phyloP scores from a whole-genome alignment of 2,113 vertebrate species.

The Lepisosteus oculatus region DNA sequence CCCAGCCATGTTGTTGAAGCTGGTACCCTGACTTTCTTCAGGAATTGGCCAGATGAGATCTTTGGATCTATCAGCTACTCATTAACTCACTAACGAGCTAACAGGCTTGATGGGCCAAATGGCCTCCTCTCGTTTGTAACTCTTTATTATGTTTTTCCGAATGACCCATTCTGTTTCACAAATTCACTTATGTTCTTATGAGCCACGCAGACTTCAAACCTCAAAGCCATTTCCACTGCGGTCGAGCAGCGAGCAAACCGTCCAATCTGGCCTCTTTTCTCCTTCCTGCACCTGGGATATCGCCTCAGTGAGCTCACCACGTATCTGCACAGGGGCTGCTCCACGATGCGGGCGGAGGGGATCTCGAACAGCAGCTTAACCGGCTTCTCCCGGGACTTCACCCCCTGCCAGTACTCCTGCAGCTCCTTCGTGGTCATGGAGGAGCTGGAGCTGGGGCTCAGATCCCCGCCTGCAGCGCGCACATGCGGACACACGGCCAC shows the following conservation, averaged over 20 bases:
- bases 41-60: no score
- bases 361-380: conserved; percentile 85
- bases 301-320: conserved; percentile 70
- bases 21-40: no score
- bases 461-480: conserved; percentile 32
- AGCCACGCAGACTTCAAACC: no score
- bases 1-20: no score
- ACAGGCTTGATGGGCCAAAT: no score
- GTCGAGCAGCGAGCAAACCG: not conserved
- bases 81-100: no score
- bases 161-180: no score
- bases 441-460: conserved; percentile 43
- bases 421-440: conserved; percentile 86
- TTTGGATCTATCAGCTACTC: no score
- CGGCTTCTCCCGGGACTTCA: conserved; percentile 64
- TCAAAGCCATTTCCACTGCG: not conserved
- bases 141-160: no score
- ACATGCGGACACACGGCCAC: not conserved
- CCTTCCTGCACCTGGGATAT: no score
- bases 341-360: conserved; percentile 65
- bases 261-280: not conserved
- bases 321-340: conserved; percentile 68
- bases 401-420: conserved; percentile 76
- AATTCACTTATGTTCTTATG: no score
- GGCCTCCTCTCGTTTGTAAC: no score